Percentiles rank a stretch among this genome's conserved stretches.
Conservation (phyloP, 2,113 vertebrate genomes). For the Clupea harengus region DNA sequence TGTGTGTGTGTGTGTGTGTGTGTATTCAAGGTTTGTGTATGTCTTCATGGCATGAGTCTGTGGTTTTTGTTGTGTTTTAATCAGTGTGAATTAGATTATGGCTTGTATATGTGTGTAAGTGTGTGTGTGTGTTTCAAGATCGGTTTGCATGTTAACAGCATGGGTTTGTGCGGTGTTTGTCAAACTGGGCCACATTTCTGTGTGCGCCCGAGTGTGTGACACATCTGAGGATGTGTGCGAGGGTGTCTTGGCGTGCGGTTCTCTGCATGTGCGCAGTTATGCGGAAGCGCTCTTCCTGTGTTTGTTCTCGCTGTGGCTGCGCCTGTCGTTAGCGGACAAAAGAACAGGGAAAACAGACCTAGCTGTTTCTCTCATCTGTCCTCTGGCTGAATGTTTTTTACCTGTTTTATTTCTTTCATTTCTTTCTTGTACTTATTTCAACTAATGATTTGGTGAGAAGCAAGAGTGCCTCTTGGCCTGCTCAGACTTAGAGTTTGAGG, state of each 20-base stretch:
- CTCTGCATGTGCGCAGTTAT: conserved; percentile 31
- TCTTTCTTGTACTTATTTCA: neutral
- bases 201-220: neutral
- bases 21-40: no score
- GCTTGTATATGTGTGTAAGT: neutral
- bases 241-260: conserved; percentile 19
- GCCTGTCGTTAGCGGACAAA: conserved; percentile 32
- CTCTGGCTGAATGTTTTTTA: neutral
- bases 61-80: neutral
- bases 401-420: neutral
- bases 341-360: conserved; percentile 5
- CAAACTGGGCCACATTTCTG: neutral
- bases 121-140: neutral
- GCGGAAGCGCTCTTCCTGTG: conserved; percentile 53
- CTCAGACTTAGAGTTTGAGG: neutral
- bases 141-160: neutral
- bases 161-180: neutral
- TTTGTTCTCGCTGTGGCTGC: conserved; percentile 49
- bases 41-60: neutral
- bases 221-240: conserved; percentile 25
- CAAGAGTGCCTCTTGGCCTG: neutral
- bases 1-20: neutral
- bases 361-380: conserved; percentile 28
- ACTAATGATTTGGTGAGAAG: neutral
- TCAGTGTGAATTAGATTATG: neutral